phyloP scores from a whole-genome alignment of 2,113 vertebrate species.

The Chionomys nivalis region DNA sequence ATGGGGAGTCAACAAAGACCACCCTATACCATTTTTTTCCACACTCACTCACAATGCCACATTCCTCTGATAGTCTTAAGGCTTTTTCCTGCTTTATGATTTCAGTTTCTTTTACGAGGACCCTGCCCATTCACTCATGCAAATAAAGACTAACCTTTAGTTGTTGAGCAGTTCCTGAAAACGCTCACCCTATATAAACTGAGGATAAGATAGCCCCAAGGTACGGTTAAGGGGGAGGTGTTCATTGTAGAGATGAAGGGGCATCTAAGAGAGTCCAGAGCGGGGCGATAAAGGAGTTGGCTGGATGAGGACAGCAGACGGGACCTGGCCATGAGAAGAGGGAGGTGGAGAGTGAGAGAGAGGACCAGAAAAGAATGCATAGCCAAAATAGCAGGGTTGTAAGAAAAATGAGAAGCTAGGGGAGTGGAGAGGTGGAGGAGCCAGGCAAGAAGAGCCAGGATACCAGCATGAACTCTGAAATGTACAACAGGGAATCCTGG shows the following conservation, averaged over 20 bases:
- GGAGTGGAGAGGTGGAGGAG: neutral
- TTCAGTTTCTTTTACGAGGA: slow-evolving; percentile 7
- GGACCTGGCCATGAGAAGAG: neutral
- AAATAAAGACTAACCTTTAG: neutral
- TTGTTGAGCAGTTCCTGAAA: neutral
- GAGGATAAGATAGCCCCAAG: neutral
- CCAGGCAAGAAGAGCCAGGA: neutral
- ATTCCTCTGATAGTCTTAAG: neutral
- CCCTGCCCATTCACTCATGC: neutral
- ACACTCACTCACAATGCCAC: neutral
- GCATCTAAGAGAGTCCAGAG: neutral
- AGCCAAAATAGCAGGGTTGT: neutral
- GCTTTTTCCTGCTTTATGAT: slow-evolving; percentile 36
- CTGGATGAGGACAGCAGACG: neutral
- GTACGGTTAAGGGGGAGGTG: neutral
- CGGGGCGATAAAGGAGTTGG: neutral
- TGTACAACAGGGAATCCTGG: neutral
- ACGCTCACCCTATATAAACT: neutral
- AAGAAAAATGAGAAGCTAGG: neutral
- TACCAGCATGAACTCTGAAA: neutral
- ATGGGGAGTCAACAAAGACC: neutral
- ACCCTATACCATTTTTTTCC: slow-evolving; percentile 10
- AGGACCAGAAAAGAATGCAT: neutral
- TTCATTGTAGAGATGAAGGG: neutral
- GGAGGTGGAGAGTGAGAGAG: neutral